Conservation (phyloP, 1,140 invertebrate species). For the Dryas iulia region DNA sequence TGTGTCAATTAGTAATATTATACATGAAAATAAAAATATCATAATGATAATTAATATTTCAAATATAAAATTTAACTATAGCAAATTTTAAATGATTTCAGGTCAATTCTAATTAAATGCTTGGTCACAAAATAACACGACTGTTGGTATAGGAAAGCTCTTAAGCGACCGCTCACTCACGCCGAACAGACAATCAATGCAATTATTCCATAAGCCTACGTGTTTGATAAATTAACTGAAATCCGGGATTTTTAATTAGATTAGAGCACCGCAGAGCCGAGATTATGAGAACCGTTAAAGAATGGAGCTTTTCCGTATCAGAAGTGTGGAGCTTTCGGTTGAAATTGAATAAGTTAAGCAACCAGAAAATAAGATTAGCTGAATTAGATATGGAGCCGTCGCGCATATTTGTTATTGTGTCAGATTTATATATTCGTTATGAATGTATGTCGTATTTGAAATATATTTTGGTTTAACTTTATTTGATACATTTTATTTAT, state of each 20-base stretch:
- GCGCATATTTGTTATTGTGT: background rate
- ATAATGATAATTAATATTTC: too few species aligned
- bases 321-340: background rate
- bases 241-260: conserved; percentile 16
- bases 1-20: too few species aligned
- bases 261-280: background rate
- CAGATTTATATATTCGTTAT: too few species aligned
- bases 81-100: background rate
- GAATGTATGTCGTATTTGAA: too few species aligned
- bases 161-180: background rate
- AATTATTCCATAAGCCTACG: background rate
- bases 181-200: background rate
- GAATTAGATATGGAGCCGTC: background rate
- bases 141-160: background rate
- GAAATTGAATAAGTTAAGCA: background rate
- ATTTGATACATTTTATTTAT: too few species aligned
- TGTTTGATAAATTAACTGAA: conserved; percentile 11
- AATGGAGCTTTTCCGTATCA: background rate
- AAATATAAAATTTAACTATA: too few species aligned
- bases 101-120: background rate
- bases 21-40: too few species aligned
- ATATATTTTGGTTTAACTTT: too few species aligned
- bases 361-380: background rate
- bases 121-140: background rate
- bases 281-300: conserved; percentile 5